Percentiles rank a stretch among this genome's conserved stretches.
phyloP scores from a whole-genome alignment of 2,888 invertebrate species.

The Argyresthia goedartella region DNA sequence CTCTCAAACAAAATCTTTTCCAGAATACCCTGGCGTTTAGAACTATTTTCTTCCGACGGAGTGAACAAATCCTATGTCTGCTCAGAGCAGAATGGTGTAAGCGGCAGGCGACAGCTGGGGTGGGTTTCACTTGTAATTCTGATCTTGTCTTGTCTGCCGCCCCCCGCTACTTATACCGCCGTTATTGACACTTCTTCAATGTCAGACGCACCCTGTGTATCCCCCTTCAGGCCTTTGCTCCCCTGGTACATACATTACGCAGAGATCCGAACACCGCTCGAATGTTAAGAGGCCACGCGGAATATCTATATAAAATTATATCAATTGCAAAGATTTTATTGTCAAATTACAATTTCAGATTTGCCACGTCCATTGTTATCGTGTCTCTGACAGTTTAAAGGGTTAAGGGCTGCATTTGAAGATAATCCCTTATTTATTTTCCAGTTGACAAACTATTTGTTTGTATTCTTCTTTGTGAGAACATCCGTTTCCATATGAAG shows the following conservation, averaged over 20 bases:
- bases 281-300: constrained; percentile 37
- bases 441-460: too few species aligned
- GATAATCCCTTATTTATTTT: too few species aligned
- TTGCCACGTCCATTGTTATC: constrained; percentile 39
- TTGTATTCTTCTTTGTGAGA: too few species aligned
- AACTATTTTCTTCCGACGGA: constrained; percentile 21
- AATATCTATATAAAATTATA: constrained; percentile 58
- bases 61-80: constrained; percentile 16
- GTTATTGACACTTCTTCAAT: constrained; percentile 73
- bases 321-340: constrained; percentile 60
- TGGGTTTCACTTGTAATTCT: constrained; percentile 29
- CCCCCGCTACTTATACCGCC: constrained; percentile 68
- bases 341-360: constrained; percentile 53
- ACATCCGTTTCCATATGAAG: too few species aligned
- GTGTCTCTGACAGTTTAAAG: constrained; percentile 15
- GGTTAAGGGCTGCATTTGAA: constrained; percentile 17
- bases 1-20: background rate
- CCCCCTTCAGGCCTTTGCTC: constrained; percentile 42
- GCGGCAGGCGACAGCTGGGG: background rate
- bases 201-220: constrained; percentile 67
- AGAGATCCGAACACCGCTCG: constrained; percentile 39
- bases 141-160: constrained; percentile 60
- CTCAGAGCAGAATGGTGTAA: background rate
- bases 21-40: background rate
- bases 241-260: constrained; percentile 57